Percentiles rank a stretch among this genome's conserved stretches.
Conservation (phyloP, 2,888 invertebrate genomes). For the Elegia similella region DNA sequence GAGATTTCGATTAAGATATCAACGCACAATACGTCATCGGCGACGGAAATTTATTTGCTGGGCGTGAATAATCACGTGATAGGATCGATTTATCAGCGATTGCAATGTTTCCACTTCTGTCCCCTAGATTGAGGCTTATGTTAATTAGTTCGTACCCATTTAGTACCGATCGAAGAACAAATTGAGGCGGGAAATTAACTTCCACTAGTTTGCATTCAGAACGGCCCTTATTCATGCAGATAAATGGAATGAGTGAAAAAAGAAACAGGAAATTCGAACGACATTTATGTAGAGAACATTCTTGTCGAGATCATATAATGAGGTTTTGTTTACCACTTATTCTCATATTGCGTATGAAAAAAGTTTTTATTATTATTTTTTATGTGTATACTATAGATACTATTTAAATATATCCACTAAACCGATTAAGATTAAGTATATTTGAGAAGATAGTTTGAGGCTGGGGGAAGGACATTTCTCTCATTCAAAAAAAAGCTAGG, state of each 20-base stretch:
- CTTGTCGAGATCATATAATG: not conserved
- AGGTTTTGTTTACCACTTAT: not conserved
- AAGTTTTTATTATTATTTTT: too few species aligned
- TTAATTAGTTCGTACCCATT: constrained; percentile 38
- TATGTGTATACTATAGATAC: too few species aligned
- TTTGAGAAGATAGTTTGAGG: too few species aligned
- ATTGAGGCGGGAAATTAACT: constrained; percentile 9
- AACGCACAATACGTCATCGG: constrained; percentile 76
- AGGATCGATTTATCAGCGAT: constrained; percentile 69
- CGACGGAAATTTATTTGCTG: constrained; percentile 76
- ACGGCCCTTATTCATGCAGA: constrained; percentile 5
- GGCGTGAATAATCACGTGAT: constrained; percentile 76
- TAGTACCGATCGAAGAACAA: constrained; percentile 21
- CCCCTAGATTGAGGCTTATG: constrained; percentile 49
- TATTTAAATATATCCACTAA: too few species aligned
- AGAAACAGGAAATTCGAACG: not conserved
- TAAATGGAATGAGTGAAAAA: constrained; percentile 3
- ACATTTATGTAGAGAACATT: constrained; percentile 8
- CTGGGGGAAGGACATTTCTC: too few species aligned
- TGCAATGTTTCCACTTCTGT: constrained; percentile 55
- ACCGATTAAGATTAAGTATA: too few species aligned
- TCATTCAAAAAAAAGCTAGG: too few species aligned
- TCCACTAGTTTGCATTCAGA: constrained; percentile 12
- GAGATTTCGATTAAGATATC: constrained; percentile 81
- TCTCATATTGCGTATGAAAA: not conserved